Base-by-base conservation (phyloP, 35 echinoderm and acorn worm species). In the Anneissia japonica region DNA sequence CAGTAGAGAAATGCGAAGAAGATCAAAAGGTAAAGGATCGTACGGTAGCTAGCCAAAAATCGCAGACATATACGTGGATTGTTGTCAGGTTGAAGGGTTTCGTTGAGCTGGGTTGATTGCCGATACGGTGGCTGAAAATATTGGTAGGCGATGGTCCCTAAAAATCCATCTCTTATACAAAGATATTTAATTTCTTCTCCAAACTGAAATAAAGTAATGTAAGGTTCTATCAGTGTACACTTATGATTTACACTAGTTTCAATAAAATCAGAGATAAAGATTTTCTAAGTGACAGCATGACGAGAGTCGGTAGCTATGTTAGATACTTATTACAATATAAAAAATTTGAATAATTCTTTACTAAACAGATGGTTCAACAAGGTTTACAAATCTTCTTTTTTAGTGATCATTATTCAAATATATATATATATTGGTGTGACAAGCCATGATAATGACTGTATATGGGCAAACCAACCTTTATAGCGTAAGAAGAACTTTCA, bases 41-140 rank as follows among this genome's bases (percentile, higher is more conserved):
- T 92, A 39, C 82, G 89, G 73, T 99, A 94, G 31, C 84, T 93
- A 31, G 89, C 96, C 34, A 94, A 76, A 46, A 90, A 99, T 74
- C 96, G 85, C 21, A 97, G 81, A 79, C 96, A 94, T 16, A 99
- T 51, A 34, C 96, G 72, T 21, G 96, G 96, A 55, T 51, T 74
- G 32, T 30, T n/a, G 14, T 30, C 4, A 39, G 16, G 21, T 34
- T 21, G 30, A 32, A 31, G 74, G 30, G 89, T 37, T 46, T 75
- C 12, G 34, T 46, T n/a, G 74, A 43, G 45, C 46, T 87, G 35
- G 74, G 81, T 4, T 64, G 32, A 31, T 81, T 79, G 79, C 40
- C 78, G 33, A 31, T 79, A 31, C 17, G 91, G 92, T 34, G 96
- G 85, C 19, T 35, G 46, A 39, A 99, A 99, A 84, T 91, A 94